phyloP scores from a whole-genome alignment of 2,888 invertebrate genomes.

The Tortrix viridana region DNA sequence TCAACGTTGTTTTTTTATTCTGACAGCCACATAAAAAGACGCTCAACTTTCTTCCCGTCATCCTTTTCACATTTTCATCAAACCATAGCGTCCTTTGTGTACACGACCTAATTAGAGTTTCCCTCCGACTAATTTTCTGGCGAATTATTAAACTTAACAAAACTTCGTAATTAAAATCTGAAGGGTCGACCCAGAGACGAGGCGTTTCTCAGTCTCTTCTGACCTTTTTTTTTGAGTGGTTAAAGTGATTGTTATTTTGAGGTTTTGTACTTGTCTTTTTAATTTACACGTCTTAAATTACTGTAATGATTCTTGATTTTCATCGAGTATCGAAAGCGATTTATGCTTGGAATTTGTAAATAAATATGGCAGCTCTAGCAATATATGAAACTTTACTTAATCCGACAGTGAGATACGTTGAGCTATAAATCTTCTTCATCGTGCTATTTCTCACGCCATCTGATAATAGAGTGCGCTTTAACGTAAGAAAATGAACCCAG shows the following conservation, averaged over 20 bases:
- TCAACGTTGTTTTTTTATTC: neutral
- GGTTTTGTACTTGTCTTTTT: too few relatives aligned
- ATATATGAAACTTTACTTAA: slow-evolving; percentile 11
- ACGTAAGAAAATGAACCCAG: neutral
- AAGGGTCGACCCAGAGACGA: slow-evolving; percentile 51
- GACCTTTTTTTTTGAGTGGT: slow-evolving; percentile 37
- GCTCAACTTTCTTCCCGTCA: slow-evolving; percentile 34
- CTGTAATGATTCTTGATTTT: too few relatives aligned
- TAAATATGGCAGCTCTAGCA: neutral
- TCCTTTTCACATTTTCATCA: slow-evolving; percentile 48
- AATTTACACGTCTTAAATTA: too few relatives aligned
- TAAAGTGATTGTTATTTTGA: neutral
- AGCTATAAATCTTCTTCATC: slow-evolving; percentile 55
- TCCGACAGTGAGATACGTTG: slow-evolving; percentile 39
- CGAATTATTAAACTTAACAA: slow-evolving; percentile 66
- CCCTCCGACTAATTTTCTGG: slow-evolving; percentile 62
- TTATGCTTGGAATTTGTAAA: too few relatives aligned
- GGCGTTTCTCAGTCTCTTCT: slow-evolving; percentile 49
- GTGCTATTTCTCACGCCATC: too few relatives aligned
- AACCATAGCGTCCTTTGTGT: slow-evolving; percentile 56
- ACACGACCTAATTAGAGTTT: slow-evolving; percentile 69
- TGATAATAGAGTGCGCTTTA: too few relatives aligned
- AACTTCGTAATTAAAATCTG: slow-evolving; percentile 66
- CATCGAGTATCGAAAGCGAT: too few relatives aligned
- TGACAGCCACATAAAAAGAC: neutral